Conservation (phyloP, 2,888 invertebrate genomes). For the Nezara viridula region DNA sequence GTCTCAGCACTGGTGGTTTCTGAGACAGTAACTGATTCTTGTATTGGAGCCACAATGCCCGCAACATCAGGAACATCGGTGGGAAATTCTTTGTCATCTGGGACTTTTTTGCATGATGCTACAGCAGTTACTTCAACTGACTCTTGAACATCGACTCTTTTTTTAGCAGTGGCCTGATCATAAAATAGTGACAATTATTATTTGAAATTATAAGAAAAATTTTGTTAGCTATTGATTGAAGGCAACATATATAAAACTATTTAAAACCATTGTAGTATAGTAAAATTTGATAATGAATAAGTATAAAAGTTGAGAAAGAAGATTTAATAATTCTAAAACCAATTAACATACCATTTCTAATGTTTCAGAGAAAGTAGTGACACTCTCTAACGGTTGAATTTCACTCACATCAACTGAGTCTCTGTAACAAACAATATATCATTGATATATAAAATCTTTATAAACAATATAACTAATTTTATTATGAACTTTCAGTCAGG, state of each 20-base stretch:
- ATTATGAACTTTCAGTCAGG: too few relatives aligned
- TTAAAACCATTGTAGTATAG: background rate
- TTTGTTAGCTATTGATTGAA: too few relatives aligned
- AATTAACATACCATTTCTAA: conserved; percentile 65
- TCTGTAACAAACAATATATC: conserved; percentile 65
- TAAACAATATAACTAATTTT: too few relatives aligned
- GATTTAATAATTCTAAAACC: background rate
- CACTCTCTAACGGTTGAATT: conserved; percentile 73
- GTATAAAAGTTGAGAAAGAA: background rate
- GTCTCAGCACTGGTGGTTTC: conserved; percentile 69
- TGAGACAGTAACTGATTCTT: conserved; percentile 75
- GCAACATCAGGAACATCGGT: conserved; percentile 68
- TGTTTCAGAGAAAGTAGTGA: conserved; percentile 73
- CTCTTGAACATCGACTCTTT: conserved; percentile 66
- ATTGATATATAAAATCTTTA: background rate
- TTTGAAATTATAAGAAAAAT: too few relatives aligned
- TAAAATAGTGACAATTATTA: background rate
- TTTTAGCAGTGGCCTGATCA: conserved; percentile 70
- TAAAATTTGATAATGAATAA: background rate
- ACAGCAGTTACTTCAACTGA: conserved; percentile 67
- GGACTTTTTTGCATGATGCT: conserved; percentile 66
- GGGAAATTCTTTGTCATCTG: conserved; percentile 65
- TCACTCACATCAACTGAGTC: conserved; percentile 72
- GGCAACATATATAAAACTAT: background rate
- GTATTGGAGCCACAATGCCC: conserved; percentile 73